Base-by-base conservation (phyloP, 2,888 invertebrate species). In the Itoplectis maculator region DNA sequence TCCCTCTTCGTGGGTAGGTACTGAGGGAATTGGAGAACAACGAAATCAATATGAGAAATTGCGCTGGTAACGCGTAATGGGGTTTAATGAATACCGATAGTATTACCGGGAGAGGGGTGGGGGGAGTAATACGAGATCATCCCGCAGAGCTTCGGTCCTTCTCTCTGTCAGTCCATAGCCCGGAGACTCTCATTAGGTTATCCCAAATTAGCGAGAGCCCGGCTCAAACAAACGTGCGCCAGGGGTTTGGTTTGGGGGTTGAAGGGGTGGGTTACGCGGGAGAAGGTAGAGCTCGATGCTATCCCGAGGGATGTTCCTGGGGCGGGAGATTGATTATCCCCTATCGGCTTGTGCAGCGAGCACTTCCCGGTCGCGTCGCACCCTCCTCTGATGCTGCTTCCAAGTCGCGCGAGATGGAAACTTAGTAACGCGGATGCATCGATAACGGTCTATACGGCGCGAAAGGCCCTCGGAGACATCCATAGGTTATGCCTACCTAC, bases 281-380 rank as follows among this genome's bases (percentile, higher is more conserved):
- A 5, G 40, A 66, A 37, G 78, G 47, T 3, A 40, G 7, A n/a
- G 42, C 7, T n/a, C 40, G 8, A 18, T 54, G 51, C 51, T 13
- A 61, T 75, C 84, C 78, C 80, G 35, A 15, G 82, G 73, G 75
- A 75, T 73, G 75, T 42, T 56, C 54, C 23, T n/a, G n/a, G 66
- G 49, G 59, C 23, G 73, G 68, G 89, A 90, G 91, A 92, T 92
- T 91, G 91, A 92, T 92, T 91, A 91, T 91, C 90, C 91, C 91
- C 91, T 90, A 89, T 91, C 89, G 91, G 90, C 89, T 87, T 82
- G 85, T 87, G 89, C 87, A 86, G 87, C 86, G 84, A 87, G 88
- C 87, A 86, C 84, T 88, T 88, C 86, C 86, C 86, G 77, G 74
- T 63, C 81, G 83, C 72, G 74, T 63, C 81, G 83, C 72, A 56